These are phyloP conservation scores for Yponomeuta plumbellus DNA, from an alignment of 2,888 invertebrate species.

Conservation along the genomic window DNA sequence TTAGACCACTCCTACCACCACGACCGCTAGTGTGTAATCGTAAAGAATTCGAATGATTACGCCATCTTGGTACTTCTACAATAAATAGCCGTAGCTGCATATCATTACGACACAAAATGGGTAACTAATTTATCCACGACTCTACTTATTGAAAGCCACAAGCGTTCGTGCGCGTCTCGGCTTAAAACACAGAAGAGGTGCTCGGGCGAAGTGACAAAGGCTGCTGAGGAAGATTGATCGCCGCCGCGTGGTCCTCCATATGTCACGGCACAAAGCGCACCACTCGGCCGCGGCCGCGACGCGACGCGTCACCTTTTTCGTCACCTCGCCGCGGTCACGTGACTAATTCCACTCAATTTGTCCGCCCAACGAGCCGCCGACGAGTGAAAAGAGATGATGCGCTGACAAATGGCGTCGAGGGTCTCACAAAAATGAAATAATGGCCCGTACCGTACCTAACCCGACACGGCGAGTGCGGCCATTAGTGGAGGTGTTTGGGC, in stretches of 20 bases:
- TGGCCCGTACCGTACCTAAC: conserved; percentile 71
- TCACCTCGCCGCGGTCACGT: conserved; percentile 70
- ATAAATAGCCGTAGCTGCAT: background rate
- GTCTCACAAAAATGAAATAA: conserved; percentile 74
- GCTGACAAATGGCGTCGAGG: conserved; percentile 72
- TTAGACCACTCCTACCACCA: too few species aligned
- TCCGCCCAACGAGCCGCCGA: conserved; percentile 61
- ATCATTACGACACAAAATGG: background rate
- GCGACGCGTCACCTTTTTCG: conserved; percentile 72
- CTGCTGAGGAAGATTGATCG: conserved; percentile 19
- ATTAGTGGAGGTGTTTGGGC: conserved; percentile 74
- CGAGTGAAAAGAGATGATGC: conserved; percentile 71
- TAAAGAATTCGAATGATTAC: background rate
- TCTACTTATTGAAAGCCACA: conserved; percentile 3
- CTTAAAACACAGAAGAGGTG: conserved; percentile 11
- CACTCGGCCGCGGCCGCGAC: conserved; percentile 21
- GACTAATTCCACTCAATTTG: conserved; percentile 74
- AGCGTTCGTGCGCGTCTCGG: conserved; percentile 7
- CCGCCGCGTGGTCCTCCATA: conserved; percentile 15
- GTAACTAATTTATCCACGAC: background rate
- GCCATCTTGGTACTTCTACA: background rate
- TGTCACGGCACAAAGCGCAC: conserved; percentile 20
- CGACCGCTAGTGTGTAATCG: conserved; percentile 24
- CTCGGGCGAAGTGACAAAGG: conserved; percentile 9
- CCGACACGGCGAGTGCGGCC: conserved; percentile 61